Percentiles rank a stretch among this genome's conserved stretches.
These are phyloP conservation scores for Drosophila basisetae DNA, from an alignment of 2,888 invertebrate genomes.

Conservation along the genomic window DNA sequence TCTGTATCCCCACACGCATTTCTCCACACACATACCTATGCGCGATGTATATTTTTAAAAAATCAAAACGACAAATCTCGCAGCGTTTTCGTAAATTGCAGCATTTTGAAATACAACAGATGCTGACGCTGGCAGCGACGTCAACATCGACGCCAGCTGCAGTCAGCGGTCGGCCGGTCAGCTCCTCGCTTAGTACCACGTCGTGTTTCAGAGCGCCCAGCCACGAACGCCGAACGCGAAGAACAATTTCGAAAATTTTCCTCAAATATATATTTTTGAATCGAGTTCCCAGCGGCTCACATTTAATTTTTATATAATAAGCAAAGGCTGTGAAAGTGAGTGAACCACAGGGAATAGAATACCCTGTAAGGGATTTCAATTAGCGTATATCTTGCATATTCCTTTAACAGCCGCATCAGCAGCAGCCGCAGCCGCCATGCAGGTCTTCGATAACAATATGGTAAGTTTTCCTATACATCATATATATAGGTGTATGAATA, in stretches of 20 bases:
- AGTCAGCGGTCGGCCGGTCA: conserved; percentile 38
- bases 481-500: background rate
- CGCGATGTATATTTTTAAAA: conserved; percentile 72
- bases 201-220: conserved; percentile 81
- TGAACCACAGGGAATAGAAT: conserved; percentile 18
- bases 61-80: conserved; percentile 75
- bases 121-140: conserved; percentile 35
- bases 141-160: conserved; percentile 49
- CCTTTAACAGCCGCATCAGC: conserved; percentile 31
- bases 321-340: conserved; percentile 62
- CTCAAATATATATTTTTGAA: conserved; percentile 18
- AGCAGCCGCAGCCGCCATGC: conserved; percentile 67
- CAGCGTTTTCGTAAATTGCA: conserved; percentile 43
- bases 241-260: conserved; percentile 29
- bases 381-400: conserved; percentile 5
- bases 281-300: conserved; percentile 15
- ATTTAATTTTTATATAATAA: conserved; percentile 43
- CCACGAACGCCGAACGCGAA: conserved; percentile 58
- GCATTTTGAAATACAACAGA: conserved; percentile 77
- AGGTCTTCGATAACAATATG: conserved; percentile 82
- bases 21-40: conserved; percentile 46
- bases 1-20: conserved; percentile 31
- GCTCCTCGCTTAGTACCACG: conserved; percentile 76
- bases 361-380: background rate
- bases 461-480: conserved; percentile 62